Evolutionary conservation across 2,797 vertebrate genomes (phyloP), one percentile per base, ranked within the genome.

Genomic region (Siniperca undulata): DNA sequence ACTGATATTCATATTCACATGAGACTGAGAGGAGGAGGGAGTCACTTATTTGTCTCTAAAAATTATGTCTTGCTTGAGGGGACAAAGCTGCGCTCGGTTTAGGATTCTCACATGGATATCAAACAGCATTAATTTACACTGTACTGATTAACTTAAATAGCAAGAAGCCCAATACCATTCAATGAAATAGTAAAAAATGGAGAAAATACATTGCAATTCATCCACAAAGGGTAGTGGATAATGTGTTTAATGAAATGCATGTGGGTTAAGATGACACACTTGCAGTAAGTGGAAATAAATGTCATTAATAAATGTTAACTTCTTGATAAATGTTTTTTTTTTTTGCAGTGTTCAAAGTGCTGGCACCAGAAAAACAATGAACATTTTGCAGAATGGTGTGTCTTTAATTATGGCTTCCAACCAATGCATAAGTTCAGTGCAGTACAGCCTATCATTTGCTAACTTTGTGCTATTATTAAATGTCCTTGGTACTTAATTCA

Each of bases 51-150:
- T 81, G 50, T 75, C 74, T 48, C 24, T 62, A 61, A 80, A 83
- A 85, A 77, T 9, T 0, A 74, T 85, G 76, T 76, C 62, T 82
- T 80, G 84, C 70, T 78, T 82, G 64, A 80, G 82, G 82, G 50
- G 14, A 13, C 13, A 70, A 73, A 48, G 48, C 69, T 67, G 64
- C 0, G 6, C 22, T 67, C 22, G 44, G 5, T 66, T 11, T 58
- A 5, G 16, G 59, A 40, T 40, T 86, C 67, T 76, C 70, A 52
- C 19, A 17, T 74, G 66, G 48, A 62, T 61, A 70, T 80, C 17
- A 77, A 83, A 72, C 22, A 19, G 24, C 66, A 77, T 73, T 83
- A 24, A 83, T 84, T 84, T 62, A 81, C 30, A 77, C 36, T 62
- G 42, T 27, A 68, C 50, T 42, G 24, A 62, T 74, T 84, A 65